Evolutionary conservation across 2,888 invertebrate genomes (phyloP).

Genomic region (Xylota sylvarum): DNA sequence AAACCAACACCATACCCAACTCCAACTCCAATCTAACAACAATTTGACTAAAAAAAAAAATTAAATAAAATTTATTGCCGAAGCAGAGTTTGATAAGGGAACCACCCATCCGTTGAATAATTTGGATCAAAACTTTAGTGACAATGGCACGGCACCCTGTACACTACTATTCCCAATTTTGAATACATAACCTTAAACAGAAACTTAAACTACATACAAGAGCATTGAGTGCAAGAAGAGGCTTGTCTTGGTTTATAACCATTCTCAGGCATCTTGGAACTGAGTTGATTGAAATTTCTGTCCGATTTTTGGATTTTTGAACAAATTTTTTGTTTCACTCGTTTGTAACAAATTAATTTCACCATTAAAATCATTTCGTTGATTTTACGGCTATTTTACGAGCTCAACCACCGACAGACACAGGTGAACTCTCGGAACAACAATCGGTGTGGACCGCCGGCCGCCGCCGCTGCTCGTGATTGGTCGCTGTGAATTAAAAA

Average conservation of each 20-base stretch:
- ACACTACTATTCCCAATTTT: conserved; percentile 11
- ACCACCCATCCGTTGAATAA: conserved; percentile 53
- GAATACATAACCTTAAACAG: background rate
- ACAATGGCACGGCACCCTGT: conserved; percentile 15
- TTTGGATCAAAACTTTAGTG: conserved; percentile 18
- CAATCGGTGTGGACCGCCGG: background rate
- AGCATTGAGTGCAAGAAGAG: background rate
- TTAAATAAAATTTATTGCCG: conserved; percentile 18
- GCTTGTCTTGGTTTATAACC: conserved; percentile 1
- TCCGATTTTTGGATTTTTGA: background rate
- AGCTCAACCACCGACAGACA: conserved; percentile 33
- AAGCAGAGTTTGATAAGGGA: conserved; percentile 23
- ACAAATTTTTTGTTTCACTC: conserved; percentile 32
- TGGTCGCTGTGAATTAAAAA: conserved; percentile 34
- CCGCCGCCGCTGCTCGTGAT: too few relatives aligned
- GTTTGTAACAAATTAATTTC: conserved; percentile 58
- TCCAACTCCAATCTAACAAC: conserved; percentile 35
- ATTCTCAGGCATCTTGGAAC: background rate
- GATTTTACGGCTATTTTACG: conserved; percentile 59
- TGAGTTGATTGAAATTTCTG: conserved; percentile 6
- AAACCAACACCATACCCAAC: conserved; percentile 36
- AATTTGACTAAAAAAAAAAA: conserved; percentile 36
- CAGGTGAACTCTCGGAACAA: conserved; percentile 26
- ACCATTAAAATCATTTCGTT: conserved; percentile 54
- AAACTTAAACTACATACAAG: background rate